Evolutionary conservation across 2,888 invertebrate species (phyloP), one percentile per base, ranked within the genome.

Genomic region (Xestia rhomboidea): DNA sequence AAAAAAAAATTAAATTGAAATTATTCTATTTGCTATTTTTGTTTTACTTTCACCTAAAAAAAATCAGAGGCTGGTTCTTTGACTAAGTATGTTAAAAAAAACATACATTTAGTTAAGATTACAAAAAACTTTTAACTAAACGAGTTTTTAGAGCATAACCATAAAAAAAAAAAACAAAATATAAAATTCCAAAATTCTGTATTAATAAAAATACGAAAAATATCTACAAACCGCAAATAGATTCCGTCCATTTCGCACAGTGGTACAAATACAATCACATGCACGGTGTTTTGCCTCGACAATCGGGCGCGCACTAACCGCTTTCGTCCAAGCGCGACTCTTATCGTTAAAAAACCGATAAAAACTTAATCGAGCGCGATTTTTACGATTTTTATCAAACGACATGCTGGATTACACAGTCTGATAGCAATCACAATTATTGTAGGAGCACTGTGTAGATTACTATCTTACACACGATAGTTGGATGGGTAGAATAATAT

Each of bases 391-490:
- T 88, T 93, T 96, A 96, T 95, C 95, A 91, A 87, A 91, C 91
- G 96, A 96, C 96, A 96, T 93, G 96, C 90, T 91, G 96, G 96
- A 96, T 96, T 96, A 96, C 96, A 96, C 89, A 93, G 83, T 79
- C 72, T 91, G 96, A 96, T 96, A 95, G 90, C 90, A 90, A 96
- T 96, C 96, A 92, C 91, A 92, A 92, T 92, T 92, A 92, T 90
- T 92, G 90, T 91, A 89, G 89, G 88, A 90, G 91, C 88, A 89
- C 90, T 89, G 86, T 88, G 88, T 88, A 89, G 91, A 91, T 91
- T 87, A 73, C 68, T 90, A 91, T 92, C 90, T 83, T 82, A 89
- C 77, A 88, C 66, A 73, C 71, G 86, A 90, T 89, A 85, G 73
- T 66, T 76, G 74, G 77, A 82, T 88, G 74, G 68, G 49, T 62